phyloP scores from a whole-genome alignment of 1,140 invertebrate species.

The Lycorma delicatula region DNA sequence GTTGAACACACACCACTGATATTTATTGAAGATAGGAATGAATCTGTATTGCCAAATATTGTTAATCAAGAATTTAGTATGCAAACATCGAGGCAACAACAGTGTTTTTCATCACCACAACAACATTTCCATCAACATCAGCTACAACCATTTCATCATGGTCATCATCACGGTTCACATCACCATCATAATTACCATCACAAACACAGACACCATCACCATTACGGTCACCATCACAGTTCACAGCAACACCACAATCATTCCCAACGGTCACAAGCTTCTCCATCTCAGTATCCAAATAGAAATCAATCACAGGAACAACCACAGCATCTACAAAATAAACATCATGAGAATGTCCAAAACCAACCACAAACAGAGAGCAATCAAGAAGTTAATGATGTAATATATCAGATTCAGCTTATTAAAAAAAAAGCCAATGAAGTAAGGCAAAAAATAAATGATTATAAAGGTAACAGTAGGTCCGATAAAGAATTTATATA shows the following conservation, averaged over 20 bases:
- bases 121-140: too few relatives aligned
- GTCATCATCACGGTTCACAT: too few relatives aligned
- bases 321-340: constrained; percentile 27
- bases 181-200: constrained; percentile 27
- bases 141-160: too few relatives aligned
- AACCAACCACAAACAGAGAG: constrained; percentile 28
- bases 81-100: constrained; percentile 26
- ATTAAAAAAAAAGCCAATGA: constrained; percentile 74
- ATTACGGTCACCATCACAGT: too few relatives aligned
- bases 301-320: too few relatives aligned
- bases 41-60: constrained; percentile 26
- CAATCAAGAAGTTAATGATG: constrained; percentile 48
- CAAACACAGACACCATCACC: constrained; percentile 25
- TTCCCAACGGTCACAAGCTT: too few relatives aligned
- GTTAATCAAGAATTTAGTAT: constrained; percentile 15
- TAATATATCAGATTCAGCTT: constrained; percentile 65
- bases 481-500: constrained; percentile 79
- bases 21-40: constrained; percentile 69
- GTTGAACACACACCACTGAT: constrained; percentile 81
- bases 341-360: constrained; percentile 24
- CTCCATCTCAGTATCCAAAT: too few relatives aligned
- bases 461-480: constrained; percentile 59
- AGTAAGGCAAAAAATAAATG: constrained; percentile 65
- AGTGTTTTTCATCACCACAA: constrained; percentile 28
- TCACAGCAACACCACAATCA: too few relatives aligned